Conservation (phyloP, 64 coral and sea anemone genomes). For the Exaiptasia diaphana region DNA sequence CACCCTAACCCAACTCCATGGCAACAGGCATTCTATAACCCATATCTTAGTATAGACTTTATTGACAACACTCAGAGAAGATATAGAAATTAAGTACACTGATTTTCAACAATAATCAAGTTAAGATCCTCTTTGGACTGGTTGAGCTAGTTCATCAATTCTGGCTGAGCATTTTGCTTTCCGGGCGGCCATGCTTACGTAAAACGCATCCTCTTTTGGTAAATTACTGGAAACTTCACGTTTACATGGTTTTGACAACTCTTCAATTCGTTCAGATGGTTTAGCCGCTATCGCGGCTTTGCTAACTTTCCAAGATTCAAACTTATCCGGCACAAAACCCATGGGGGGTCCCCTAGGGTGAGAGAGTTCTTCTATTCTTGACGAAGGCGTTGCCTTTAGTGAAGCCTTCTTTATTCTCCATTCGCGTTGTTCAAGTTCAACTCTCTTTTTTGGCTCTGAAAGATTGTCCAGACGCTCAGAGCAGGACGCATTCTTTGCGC, state of each 20-base stretch:
- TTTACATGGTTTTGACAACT: slow-evolving; percentile 56
- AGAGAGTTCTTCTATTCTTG: slow-evolving; percentile 55
- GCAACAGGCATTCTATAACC: not conserved
- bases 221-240: slow-evolving; percentile 69
- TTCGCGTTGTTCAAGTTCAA: slow-evolving; percentile 45
- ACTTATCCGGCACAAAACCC: slow-evolving; percentile 77
- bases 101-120: not conserved
- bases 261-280: slow-evolving; percentile 55
- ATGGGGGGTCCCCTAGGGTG: slow-evolving; percentile 53
- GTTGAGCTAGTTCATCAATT: slow-evolving; percentile 61
- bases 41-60: too few relatives aligned
- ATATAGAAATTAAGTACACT: too few relatives aligned
- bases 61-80: too few relatives aligned
- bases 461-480: slow-evolving; percentile 52
- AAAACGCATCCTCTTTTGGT: slow-evolving; percentile 73
- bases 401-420: slow-evolving; percentile 73
- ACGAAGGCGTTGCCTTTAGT: slow-evolving; percentile 31
- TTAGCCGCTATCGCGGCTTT: slow-evolving; percentile 63
- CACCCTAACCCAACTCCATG: not conserved
- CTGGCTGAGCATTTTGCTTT: slow-evolving; percentile 62
- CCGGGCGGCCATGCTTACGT: slow-evolving; percentile 68
- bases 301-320: slow-evolving; percentile 71
- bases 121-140: slow-evolving; percentile 26
- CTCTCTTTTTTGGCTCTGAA: slow-evolving; percentile 54
- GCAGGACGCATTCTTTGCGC: slow-evolving; percentile 54